Evolutionary conservation across 2,797 vertebrate genomes (phyloP).

Genomic region (Knipowitschia caucasica): DNA sequence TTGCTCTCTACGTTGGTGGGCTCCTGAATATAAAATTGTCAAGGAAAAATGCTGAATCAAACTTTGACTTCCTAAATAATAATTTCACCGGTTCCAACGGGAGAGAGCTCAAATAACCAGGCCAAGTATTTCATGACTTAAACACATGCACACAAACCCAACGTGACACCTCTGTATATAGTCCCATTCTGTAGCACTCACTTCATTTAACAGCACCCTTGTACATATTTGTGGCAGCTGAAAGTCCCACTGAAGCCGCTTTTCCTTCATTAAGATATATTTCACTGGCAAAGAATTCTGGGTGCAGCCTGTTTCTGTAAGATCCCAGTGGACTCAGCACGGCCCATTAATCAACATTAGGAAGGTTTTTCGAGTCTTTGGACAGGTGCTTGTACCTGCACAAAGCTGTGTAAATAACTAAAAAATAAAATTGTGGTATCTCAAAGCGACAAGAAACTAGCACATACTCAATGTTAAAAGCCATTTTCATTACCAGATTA

Average conservation of each 20-base stretch:
- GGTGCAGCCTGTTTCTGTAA: conserved; percentile 58
- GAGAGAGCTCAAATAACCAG: conserved; percentile 1
- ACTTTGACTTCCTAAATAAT: conserved; percentile 13
- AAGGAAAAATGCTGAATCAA: conserved; percentile 3
- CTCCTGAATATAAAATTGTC: conserved; percentile 16
- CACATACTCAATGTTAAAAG: not conserved
- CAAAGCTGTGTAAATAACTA: conserved; percentile 9
- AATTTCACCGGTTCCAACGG: not conserved
- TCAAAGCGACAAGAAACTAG: not conserved
- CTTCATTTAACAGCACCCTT: conserved; percentile 40
- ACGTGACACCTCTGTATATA: not conserved
- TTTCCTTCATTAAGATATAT: conserved; percentile 59
- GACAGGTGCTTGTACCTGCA: conserved; percentile 51
- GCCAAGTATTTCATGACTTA: conserved; percentile 8
- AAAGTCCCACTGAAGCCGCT: conserved; percentile 51
- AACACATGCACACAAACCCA: not conserved
- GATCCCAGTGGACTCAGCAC: conserved; percentile 39
- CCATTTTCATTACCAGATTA: not conserved
- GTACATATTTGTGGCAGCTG: conserved; percentile 36
- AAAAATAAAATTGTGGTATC: not conserved
- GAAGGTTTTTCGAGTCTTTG: conserved; percentile 29
- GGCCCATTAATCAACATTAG: conserved; percentile 56
- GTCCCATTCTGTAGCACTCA: conserved; percentile 20
- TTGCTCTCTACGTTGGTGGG: not conserved
- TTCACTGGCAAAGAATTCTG: conserved; percentile 41